Evolutionary conservation across 2,113 vertebrate species (phyloP).

Genomic region (Columba janthina): DNA sequence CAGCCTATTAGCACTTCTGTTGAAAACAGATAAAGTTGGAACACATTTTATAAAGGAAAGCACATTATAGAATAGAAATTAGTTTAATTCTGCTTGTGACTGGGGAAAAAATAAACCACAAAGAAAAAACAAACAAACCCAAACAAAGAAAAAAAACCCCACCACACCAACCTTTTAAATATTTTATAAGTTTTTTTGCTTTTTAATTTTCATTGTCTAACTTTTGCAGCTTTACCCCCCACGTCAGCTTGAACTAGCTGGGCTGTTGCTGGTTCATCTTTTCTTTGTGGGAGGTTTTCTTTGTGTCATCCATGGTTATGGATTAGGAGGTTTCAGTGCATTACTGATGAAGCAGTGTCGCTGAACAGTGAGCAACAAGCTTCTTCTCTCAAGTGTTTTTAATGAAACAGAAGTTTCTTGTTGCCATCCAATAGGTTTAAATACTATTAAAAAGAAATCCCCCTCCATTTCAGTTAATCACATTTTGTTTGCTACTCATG

Average conservation of each 20-base stretch:
- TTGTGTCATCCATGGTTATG: background rate
- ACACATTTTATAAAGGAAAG: background rate
- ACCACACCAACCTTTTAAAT: background rate
- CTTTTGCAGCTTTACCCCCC: background rate
- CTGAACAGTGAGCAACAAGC: constrained; percentile 10
- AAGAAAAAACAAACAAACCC: too few relatives aligned
- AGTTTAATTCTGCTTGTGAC: background rate
- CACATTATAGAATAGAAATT: background rate
- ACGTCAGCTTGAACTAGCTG: background rate
- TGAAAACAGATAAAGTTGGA: constrained; percentile 22
- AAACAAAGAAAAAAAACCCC: too few relatives aligned
- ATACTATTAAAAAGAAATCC: constrained; percentile 33
- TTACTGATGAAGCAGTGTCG: background rate
- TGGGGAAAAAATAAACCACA: background rate
- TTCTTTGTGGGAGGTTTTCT: background rate
- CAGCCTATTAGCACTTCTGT: constrained; percentile 1
- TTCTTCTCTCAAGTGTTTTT: constrained; percentile 17
- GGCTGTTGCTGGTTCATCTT: background rate
- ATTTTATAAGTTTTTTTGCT: background rate
- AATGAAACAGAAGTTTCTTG: constrained; percentile 43
- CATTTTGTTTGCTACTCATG: constrained; percentile 29
- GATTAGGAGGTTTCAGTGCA: constrained; percentile 14
- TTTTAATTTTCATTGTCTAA: background rate
- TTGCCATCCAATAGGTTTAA: constrained; percentile 39
- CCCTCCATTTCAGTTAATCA: constrained; percentile 36